Conservation (phyloP, 2,888 invertebrate species). For the Byasa hedistus region DNA sequence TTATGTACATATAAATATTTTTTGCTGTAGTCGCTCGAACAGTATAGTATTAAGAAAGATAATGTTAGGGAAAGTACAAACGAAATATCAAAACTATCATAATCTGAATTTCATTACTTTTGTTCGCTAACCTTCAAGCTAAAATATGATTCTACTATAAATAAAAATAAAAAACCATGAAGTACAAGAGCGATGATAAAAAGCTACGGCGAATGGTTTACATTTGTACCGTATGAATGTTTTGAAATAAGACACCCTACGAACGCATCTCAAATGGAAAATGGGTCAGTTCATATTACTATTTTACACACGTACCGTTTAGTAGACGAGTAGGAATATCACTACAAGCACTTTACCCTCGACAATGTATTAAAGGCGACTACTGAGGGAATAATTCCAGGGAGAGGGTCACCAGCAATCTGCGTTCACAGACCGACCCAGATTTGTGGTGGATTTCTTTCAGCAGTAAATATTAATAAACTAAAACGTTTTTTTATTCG, state of each 20-base stretch:
- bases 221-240: background rate
- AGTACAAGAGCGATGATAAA: background rate
- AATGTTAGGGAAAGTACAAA: background rate
- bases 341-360: background rate
- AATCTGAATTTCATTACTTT: background rate
- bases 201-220: background rate
- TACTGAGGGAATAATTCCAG: too few species aligned
- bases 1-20: too few species aligned
- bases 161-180: background rate
- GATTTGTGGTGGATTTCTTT: too few species aligned
- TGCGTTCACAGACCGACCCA: too few species aligned
- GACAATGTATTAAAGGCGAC: too few species aligned
- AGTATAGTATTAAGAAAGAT: too few species aligned
- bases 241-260: constrained; percentile 20
- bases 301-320: background rate
- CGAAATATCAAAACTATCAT: background rate
- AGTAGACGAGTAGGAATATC: background rate
- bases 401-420: too few species aligned
- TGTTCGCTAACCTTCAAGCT: background rate
- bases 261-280: constrained; percentile 14
- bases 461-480: too few species aligned
- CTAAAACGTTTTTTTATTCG: too few species aligned
- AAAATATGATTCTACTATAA: background rate
- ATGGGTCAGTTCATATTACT: constrained; percentile 5
- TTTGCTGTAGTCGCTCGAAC: too few species aligned